A percentile compares a stretch with the other conserved stretches of the same genome.
phyloP scores from a whole-genome alignment of 2,888 invertebrate species.

The Callimorpha dominula region DNA sequence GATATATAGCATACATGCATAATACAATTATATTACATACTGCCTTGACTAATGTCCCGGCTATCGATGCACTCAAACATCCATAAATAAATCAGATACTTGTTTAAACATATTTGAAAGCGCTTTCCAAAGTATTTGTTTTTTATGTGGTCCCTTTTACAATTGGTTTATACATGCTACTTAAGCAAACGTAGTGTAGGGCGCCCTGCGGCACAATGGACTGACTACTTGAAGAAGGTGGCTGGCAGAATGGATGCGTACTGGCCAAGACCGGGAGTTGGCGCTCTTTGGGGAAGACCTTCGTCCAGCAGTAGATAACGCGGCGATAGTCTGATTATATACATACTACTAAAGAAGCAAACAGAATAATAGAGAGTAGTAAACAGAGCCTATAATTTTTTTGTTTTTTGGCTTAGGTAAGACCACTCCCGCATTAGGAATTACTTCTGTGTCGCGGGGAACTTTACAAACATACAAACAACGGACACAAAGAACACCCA shows the following conservation, averaged over 20 bases:
- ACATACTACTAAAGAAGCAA: neutral
- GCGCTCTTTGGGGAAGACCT: too few species aligned
- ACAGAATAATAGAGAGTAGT: neutral
- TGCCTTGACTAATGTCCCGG: neutral
- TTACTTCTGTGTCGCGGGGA: too few species aligned
- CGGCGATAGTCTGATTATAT: neutral
- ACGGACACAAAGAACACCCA: too few species aligned
- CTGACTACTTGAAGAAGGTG: too few species aligned
- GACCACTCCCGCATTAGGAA: too few species aligned
- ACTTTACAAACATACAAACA: too few species aligned
- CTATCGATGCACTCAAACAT: neutral
- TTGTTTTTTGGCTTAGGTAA: too few species aligned
- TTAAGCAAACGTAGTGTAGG: too few species aligned
- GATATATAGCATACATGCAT: slow-evolving; percentile 22
- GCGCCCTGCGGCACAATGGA: too few species aligned
- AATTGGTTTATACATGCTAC: neutral
- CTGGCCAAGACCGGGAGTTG: too few species aligned
- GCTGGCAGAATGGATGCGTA: too few species aligned
- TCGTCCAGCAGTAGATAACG: too few species aligned
- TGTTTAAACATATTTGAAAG: neutral
- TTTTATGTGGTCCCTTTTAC: neutral
- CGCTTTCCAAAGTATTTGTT: neutral
- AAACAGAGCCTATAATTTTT: neutral
- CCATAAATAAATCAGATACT: neutral
- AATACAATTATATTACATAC: slow-evolving; percentile 1